Evolutionary conservation across 2,113 vertebrate genomes (phyloP).

Genomic region (Neolamprologus longior): DNA sequence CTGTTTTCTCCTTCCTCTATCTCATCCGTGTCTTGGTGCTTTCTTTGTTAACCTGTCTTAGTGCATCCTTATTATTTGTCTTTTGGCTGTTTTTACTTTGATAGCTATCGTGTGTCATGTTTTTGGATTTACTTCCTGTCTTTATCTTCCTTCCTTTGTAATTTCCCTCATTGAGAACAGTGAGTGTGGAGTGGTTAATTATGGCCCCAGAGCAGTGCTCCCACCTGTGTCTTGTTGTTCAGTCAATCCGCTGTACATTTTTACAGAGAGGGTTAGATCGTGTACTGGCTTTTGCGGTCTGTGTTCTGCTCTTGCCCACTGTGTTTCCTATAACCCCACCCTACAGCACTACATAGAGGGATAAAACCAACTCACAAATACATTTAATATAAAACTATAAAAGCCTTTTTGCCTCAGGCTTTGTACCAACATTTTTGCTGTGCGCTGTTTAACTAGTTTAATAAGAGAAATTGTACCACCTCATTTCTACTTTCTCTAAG

Average conservation of each 20-base stretch:
- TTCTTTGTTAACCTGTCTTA: not conserved
- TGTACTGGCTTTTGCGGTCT: not conserved
- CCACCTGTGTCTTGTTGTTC: not conserved
- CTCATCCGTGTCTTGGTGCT: rapidly evolving
- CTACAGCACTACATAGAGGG: not conserved
- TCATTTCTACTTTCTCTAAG: constrained; percentile 1
- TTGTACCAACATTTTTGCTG: not conserved
- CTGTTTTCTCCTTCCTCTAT: not conserved
- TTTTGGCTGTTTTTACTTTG: not conserved
- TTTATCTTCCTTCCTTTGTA: not conserved
- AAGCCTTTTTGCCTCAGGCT: not conserved
- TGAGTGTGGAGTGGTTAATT: not conserved
- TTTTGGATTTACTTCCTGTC: not conserved
- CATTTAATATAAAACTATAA: not conserved
- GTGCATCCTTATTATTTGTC: not conserved
- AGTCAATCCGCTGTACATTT: not conserved
- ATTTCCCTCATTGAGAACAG: not conserved
- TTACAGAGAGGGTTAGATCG: rapidly evolving
- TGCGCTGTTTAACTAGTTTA: not conserved
- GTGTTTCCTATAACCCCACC: not conserved
- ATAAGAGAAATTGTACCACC: not conserved
- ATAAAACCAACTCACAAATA: not conserved
- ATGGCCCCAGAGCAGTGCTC: not conserved
- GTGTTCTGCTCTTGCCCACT: not conserved
- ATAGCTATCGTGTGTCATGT: not conserved